phyloP scores from a whole-genome alignment of 1,140 invertebrate species.

The Bombus huntii region DNA sequence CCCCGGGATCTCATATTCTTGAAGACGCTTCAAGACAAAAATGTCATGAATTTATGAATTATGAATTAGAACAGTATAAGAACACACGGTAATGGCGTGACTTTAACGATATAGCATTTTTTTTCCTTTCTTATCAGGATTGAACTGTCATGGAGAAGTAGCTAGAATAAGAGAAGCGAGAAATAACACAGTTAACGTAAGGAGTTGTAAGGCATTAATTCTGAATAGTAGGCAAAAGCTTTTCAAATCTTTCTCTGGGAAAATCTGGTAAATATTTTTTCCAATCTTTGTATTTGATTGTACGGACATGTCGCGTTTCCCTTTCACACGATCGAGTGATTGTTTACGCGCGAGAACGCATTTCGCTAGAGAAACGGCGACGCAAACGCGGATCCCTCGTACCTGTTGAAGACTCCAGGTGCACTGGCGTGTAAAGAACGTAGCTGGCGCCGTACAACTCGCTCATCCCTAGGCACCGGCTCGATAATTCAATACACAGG shows the following conservation, averaged over 20 bases:
- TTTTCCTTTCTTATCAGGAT: background rate
- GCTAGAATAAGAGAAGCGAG: background rate
- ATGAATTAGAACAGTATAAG: conserved; percentile 44
- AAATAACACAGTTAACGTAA: too few species aligned
- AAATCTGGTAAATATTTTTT: background rate
- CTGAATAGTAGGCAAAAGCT: too few species aligned
- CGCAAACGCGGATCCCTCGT: conserved; percentile 24
- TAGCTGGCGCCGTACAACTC: background rate
- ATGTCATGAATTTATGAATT: conserved; percentile 56
- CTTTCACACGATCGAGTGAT: conserved; percentile 51
- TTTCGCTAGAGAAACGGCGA: background rate
- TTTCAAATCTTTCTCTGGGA: too few species aligned
- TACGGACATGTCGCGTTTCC: conserved; percentile 19
- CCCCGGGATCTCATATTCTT: conserved; percentile 6
- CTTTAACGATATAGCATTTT: conserved; percentile 29
- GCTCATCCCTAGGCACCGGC: background rate
- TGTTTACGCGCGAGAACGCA: conserved; percentile 57
- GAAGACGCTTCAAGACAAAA: conserved; percentile 33
- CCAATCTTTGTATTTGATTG: background rate
- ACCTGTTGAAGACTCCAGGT: conserved; percentile 65
- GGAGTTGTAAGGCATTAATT: too few species aligned
- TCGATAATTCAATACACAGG: conserved; percentile 56
- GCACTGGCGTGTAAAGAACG: conserved; percentile 19
- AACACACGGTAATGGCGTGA: conserved; percentile 26
- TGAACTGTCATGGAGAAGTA: background rate